These are phyloP conservation scores for Podilymbus podiceps DNA, from an alignment of 2,113 vertebrate genomes.

Conservation along the genomic window DNA sequence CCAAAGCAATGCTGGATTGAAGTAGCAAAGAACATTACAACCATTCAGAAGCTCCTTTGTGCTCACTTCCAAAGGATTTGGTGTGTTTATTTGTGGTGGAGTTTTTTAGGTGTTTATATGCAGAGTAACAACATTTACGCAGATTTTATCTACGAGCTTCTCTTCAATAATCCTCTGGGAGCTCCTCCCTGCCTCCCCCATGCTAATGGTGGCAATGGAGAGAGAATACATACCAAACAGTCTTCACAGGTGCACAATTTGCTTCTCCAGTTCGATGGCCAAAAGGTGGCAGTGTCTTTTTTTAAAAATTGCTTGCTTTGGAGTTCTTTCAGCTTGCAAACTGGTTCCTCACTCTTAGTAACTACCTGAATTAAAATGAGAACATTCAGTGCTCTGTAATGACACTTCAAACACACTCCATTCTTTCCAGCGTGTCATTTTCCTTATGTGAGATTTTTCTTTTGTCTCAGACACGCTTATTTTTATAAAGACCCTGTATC, in stretches of 20 bases:
- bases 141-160: not conserved
- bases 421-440: not conserved
- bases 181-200: not conserved
- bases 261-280: conserved; percentile 89
- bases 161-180: not conserved
- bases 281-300: conserved; percentile 84
- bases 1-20: not conserved
- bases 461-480: not conserved
- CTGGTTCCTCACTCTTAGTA: conserved; percentile 19
- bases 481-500: not conserved
- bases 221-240: conserved; percentile 81
- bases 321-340: conserved; percentile 81
- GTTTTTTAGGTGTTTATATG: not conserved
- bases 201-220: not conserved
- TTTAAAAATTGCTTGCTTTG: conserved; percentile 60
- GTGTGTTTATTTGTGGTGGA: not conserved
- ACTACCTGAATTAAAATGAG: conserved; percentile 60
- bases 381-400: not conserved
- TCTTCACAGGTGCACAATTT: conserved; percentile 86
- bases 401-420: rapidly evolving
- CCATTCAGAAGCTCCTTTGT: not conserved
- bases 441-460: not conserved
- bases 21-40: not conserved
- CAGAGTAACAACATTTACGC: not conserved
- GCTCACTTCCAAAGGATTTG: not conserved